Conservation (phyloP, 2,888 invertebrate genomes). For the Coleophora flavipennella region DNA sequence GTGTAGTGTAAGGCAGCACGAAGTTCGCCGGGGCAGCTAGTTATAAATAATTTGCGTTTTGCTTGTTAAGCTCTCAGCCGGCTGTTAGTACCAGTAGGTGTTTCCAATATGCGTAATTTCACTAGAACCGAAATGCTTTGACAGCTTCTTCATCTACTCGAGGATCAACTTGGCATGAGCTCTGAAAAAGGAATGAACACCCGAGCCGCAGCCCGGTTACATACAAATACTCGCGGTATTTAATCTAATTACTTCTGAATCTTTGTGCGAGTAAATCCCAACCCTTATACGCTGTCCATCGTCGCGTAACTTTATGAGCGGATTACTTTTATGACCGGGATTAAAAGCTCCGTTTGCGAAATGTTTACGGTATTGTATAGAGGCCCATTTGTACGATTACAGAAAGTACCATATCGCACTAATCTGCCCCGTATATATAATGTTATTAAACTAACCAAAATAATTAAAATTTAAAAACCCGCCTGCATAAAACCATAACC, state of each 20-base stretch:
- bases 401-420: background rate
- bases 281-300: constrained; percentile 71
- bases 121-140: constrained; percentile 67
- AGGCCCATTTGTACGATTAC: constrained; percentile 33
- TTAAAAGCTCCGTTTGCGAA: constrained; percentile 66
- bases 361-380: constrained; percentile 61
- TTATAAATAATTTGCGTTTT: constrained; percentile 37
- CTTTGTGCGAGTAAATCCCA: constrained; percentile 66
- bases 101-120: constrained; percentile 72
- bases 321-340: constrained; percentile 70
- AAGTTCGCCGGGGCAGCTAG: too few relatives aligned
- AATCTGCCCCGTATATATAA: too few relatives aligned
- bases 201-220: constrained; percentile 36
- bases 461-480: too few relatives aligned
- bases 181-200: constrained; percentile 57
- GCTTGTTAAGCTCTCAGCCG: constrained; percentile 62
- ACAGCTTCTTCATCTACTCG: constrained; percentile 67
- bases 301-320: constrained; percentile 68
- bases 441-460: too few relatives aligned
- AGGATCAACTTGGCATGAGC: constrained; percentile 67
- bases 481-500: too few relatives aligned
- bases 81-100: constrained; percentile 65
- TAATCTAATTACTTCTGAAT: constrained; percentile 71
- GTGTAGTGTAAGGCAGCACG: too few relatives aligned
- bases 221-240: constrained; percentile 64